phyloP scores from a whole-genome alignment of 2,113 vertebrate species.

The Lagopus leucura region DNA sequence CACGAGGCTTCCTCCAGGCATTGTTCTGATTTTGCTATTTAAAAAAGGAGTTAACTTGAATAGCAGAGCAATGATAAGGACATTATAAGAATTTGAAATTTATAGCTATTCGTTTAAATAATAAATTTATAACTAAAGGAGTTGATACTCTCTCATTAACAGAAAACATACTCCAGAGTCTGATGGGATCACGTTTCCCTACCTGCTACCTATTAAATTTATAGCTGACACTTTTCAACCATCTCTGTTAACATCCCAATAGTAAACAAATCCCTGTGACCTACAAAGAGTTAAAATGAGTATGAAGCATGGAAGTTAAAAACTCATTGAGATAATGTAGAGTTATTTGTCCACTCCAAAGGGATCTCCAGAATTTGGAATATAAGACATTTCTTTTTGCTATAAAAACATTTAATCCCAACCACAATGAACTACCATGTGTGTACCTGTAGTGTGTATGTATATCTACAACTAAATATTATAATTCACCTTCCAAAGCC shows the following conservation, averaged over 20 bases:
- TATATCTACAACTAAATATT: background rate
- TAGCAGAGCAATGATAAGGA: background rate
- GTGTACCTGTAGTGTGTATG: no score
- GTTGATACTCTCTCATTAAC: background rate
- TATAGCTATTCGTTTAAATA: background rate
- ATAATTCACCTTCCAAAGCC: background rate
- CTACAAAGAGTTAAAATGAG: background rate
- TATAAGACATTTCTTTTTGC: background rate
- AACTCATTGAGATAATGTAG: background rate
- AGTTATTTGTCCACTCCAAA: background rate
- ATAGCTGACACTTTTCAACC: background rate
- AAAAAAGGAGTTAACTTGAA: background rate
- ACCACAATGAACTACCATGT: background rate
- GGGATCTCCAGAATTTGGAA: background rate
- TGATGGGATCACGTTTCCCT: background rate
- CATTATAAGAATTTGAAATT: background rate
- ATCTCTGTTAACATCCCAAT: background rate
- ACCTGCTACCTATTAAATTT: background rate
- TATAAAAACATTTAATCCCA: background rate
- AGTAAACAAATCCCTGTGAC: background rate
- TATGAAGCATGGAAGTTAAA: background rate
- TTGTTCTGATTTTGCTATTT: background rate
- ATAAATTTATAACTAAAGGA: background rate
- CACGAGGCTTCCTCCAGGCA: background rate
- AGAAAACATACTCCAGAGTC: background rate